These are phyloP conservation scores for Chrysemys picta DNA, from an alignment of 2,113 vertebrate species.

Conservation along the genomic window DNA sequence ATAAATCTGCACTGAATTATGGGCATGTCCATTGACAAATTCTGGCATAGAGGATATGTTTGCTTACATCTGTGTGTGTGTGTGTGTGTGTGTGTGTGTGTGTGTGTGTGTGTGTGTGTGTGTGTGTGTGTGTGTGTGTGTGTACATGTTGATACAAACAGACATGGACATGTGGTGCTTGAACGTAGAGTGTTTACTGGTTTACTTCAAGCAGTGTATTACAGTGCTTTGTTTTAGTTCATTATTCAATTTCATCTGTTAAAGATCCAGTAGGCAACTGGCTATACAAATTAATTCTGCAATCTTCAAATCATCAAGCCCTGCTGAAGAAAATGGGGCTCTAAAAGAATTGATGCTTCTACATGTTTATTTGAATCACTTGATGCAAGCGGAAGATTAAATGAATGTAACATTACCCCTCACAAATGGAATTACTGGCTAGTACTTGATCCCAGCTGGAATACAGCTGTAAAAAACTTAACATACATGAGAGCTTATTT, in stretches of 20 bases:
- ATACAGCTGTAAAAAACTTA: not conserved
- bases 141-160: not conserved
- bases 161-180: not conserved
- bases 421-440: constrained; percentile 5
- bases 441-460: constrained; percentile 14
- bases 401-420: constrained; percentile 9
- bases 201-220: constrained; percentile 9
- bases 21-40: not conserved
- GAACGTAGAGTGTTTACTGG: not conserved
- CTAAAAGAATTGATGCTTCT: not conserved
- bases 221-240: not conserved
- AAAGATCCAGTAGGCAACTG: not conserved
- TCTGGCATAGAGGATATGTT: not conserved
- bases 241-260: not conserved
- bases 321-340: not conserved
- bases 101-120: not conserved
- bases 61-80: not conserved
- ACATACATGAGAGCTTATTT: not conserved
- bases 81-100: not conserved
- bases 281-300: rapidly evolving
- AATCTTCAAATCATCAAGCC: not conserved
- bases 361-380: not conserved
- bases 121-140: not conserved
- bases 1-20: not conserved
- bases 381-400: not conserved